Percentiles rank a stretch among this genome's conserved stretches.
Conservation (phyloP, 2,888 invertebrate genomes). For the Pheosia tremula region DNA sequence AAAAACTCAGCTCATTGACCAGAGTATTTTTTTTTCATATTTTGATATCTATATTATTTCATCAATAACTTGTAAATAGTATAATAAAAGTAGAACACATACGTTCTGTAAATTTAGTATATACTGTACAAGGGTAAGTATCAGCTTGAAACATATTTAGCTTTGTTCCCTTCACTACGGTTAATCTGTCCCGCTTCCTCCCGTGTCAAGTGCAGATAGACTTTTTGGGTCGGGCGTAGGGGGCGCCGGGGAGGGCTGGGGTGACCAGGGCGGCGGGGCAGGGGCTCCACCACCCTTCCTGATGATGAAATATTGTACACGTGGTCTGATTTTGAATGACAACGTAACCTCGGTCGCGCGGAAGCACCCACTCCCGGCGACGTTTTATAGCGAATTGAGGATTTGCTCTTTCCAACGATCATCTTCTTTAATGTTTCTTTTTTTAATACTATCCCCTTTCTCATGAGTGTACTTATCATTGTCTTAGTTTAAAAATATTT, state of each 20-base stretch:
- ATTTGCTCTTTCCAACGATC: conserved; percentile 67
- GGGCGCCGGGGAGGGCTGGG: conserved; percentile 39
- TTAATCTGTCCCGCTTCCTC: conserved; percentile 84
- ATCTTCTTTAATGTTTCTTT: conserved; percentile 54
- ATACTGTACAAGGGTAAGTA: conserved; percentile 72
- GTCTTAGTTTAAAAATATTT: not conserved
- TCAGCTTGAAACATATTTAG: conserved; percentile 84
- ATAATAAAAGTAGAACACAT: not conserved
- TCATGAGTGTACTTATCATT: conserved; percentile 7
- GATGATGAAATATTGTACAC: conserved; percentile 90
- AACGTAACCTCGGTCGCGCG: conserved; percentile 83
- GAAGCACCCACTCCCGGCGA: conserved; percentile 70
- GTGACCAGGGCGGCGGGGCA: conserved; percentile 55
- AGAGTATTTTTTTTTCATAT: too few species aligned
- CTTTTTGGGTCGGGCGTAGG: conserved; percentile 77
- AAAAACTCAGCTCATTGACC: too few species aligned
- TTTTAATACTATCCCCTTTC: conserved; percentile 28
- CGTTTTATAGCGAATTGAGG: conserved; percentile 75
- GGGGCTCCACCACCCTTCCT: conserved; percentile 70
- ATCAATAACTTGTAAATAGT: too few species aligned
- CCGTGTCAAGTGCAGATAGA: conserved; percentile 84
- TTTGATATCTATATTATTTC: too few species aligned
- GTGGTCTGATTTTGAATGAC: conserved; percentile 90
- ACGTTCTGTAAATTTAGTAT: conserved; percentile 53
- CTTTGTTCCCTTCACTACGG: conserved; percentile 84